Evolutionary conservation across 2,113 vertebrate species (phyloP), one percentile per base, ranked within the genome.

Genomic region (Poicephalus gulielmi): DNA sequence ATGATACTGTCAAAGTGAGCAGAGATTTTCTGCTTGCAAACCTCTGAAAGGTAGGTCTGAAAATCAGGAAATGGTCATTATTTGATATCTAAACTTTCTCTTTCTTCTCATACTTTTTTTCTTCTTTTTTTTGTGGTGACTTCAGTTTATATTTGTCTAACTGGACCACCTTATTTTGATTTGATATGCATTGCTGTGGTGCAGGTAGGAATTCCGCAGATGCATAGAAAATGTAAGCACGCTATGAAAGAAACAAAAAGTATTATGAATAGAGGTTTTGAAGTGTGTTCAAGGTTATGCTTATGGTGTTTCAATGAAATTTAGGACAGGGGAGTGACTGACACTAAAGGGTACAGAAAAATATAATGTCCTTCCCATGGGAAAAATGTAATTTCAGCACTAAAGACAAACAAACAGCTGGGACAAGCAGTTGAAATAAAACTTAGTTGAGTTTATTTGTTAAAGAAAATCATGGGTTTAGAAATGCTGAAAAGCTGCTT

Each of bases 341-440:
- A 66, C 66, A 69, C 37, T 64, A 79, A 75, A 60, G 50, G 33
- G 8, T 47, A 79, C 43, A 94, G 66, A 82, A 93, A 94, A 95
- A 87, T 87, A 69, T 8, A 73, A 59, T 46, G 52, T 44, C 49
- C 77, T 82, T 95, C 86, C 83, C 86, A 88, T 80, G 91, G 74
- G 94, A 95, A 94, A 96, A 95, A 89, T 83, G 66, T 67, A 62
- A 95, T 95, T 94, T 94, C 88, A 85, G 71, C 41, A 46, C 81
- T 63, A 44, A 94, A 86, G 91, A 95, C 96, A 95, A 96, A 96
- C 81, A 96, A 95, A 95, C 86, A 85, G 19, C 28, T 88, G 77
- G 70, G 91, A 92, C 91, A 94, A 89, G 83, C 88, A 94, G 86
- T 43, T 86, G 95, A 96, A 96, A 91, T 84, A 88, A 92, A 95